phyloP scores from a whole-genome alignment of 2,113 vertebrate species.

The Papio anubis region DNA sequence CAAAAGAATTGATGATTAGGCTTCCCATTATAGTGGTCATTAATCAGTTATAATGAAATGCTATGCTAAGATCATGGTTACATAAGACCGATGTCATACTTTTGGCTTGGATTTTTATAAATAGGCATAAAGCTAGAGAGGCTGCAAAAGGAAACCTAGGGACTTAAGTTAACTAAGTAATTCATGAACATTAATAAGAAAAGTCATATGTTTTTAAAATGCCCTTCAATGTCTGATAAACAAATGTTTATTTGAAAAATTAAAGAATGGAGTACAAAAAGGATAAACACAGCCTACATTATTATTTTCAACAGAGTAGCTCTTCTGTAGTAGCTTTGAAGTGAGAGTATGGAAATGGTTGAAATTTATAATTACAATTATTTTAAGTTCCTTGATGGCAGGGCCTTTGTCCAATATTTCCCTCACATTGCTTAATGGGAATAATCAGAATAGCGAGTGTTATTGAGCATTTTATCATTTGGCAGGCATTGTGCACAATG shows the following conservation, averaged over 20 bases:
- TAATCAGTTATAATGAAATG: conserved; percentile 70
- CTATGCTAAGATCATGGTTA: conserved; percentile 42
- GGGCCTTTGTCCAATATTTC: background rate
- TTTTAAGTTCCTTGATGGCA: background rate
- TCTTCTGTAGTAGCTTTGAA: background rate
- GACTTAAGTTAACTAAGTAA: background rate
- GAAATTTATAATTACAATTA: background rate
- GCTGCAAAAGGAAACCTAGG: background rate
- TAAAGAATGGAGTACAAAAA: background rate
- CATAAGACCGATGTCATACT: background rate
- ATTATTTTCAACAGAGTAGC: background rate
- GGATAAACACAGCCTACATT: conserved; percentile 22
- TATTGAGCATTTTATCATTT: background rate
- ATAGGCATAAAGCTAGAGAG: background rate
- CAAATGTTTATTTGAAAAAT: conserved; percentile 27
- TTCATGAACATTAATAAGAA: background rate
- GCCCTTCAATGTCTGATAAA: background rate
- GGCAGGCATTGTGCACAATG: background rate
- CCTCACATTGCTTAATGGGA: background rate
- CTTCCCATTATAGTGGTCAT: conserved; percentile 57
- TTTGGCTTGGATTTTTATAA: background rate
- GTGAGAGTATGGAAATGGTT: background rate
- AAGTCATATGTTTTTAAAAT: background rate
- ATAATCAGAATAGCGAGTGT: conserved; percentile 1
- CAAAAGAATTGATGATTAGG: conserved; percentile 58